phyloP scores from a whole-genome alignment of 1,140 invertebrate genomes.

The Danaus melanippus region DNA sequence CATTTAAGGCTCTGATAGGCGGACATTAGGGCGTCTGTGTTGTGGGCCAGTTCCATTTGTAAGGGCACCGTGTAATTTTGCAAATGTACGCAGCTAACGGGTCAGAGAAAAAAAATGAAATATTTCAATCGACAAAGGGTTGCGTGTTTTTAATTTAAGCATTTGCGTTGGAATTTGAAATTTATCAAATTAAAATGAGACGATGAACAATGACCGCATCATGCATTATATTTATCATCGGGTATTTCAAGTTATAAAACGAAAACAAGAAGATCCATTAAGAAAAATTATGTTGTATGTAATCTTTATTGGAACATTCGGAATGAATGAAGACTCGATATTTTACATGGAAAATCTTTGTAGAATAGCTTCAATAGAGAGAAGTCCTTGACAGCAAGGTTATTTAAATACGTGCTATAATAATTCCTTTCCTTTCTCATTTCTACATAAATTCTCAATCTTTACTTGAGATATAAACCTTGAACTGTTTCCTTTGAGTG shows the following conservation, averaged over 20 bases:
- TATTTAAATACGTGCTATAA: conserved; percentile 8
- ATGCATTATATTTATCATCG: neutral
- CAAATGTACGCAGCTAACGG: conserved; percentile 51
- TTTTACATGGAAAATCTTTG: no score
- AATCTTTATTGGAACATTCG: no score
- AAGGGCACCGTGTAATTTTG: conserved; percentile 54
- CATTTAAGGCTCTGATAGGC: conserved; percentile 65
- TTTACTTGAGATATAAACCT: conserved; percentile 45
- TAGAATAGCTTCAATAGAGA: no score
- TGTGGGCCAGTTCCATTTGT: conserved; percentile 56
- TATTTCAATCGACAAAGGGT: conserved; percentile 46
- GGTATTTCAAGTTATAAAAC: no score
- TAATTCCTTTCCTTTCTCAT: conserved; percentile 33
- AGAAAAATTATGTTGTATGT: no score
- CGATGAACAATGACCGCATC: neutral
- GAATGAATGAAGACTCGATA: no score
- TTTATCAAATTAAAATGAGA: neutral
- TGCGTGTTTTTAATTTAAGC: conserved; percentile 19
- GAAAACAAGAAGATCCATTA: no score
- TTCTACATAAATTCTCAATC: conserved; percentile 41
- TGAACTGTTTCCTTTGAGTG: conserved; percentile 38
- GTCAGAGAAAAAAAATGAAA: conserved; percentile 46
- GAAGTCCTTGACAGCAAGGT: no score
- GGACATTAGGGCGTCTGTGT: conserved; percentile 64
- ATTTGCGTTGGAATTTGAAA: conserved; percentile 6